A percentile compares a stretch with the other conserved stretches of the same genome.
Conservation (phyloP, 2,113 vertebrate species). For the Azemiops feae region DNA sequence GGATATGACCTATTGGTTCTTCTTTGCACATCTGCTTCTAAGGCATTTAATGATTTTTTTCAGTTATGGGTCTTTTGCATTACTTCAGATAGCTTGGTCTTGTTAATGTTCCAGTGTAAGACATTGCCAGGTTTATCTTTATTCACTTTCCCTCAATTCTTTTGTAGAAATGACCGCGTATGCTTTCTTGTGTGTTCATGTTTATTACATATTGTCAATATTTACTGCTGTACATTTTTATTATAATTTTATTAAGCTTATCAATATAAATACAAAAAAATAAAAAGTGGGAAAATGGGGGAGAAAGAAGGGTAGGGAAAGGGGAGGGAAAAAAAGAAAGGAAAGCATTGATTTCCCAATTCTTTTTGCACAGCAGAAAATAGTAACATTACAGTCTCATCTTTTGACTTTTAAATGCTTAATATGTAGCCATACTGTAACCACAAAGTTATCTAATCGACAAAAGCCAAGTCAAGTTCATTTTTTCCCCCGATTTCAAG, state of each 20-base stretch:
- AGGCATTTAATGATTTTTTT: background rate
- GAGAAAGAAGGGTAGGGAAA: background rate
- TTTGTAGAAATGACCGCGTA: background rate
- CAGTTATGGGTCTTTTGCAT: background rate
- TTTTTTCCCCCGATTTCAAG: background rate
- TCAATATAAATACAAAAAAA: background rate
- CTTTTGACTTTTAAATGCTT: background rate
- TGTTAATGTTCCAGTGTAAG: background rate
- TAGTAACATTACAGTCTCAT: background rate
- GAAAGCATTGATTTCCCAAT: background rate
- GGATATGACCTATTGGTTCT: background rate
- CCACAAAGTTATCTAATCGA: background rate
- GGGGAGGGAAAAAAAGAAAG: background rate
- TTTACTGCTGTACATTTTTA: background rate
- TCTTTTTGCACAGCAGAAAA: background rate
- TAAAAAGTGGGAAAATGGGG: background rate
- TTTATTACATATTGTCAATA: background rate
- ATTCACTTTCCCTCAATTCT: background rate
- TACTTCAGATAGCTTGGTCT: background rate
- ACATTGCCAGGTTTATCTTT: background rate
- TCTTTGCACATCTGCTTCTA: background rate
- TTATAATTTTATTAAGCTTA: background rate
- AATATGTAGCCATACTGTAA: background rate
- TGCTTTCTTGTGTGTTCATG: no score
- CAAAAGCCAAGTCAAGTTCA: background rate